Evolutionary conservation across 2,888 invertebrate genomes (phyloP), one percentile per base, ranked within the genome.

Genomic region (Dorcus parallelipipedus): DNA sequence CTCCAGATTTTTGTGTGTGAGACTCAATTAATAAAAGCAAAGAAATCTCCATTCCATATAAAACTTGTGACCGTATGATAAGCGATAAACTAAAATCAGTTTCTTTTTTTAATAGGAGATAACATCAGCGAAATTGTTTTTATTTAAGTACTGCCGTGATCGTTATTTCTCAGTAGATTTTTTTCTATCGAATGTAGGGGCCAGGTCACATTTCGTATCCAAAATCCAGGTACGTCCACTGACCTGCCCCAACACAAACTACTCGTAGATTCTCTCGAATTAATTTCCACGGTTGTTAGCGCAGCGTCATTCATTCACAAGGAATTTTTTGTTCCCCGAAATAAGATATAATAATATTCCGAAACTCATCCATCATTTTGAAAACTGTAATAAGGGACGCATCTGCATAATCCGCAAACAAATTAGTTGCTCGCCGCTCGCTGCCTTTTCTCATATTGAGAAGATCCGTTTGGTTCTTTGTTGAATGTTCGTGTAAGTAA

Each of bases 371-470:
- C 61, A 64, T 65, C 65, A 65, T 65, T 60, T 56, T 61, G 60
- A 59, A 61, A 64, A 60, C 58, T 60, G 49, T 58, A 63, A 65
- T 65, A 59, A 63, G 59, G 60, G 38, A 58, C 38, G 60, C 62
- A 65, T 65, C 65, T 65, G 64, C 65, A 65, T 65, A 65, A 64
- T 65, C 58, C 55, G 59, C 54, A 54, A 51, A 47, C 50, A 58
- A 58, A 58, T 58, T 58, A 53, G 58, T 38, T 58, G 20, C 38
- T 42, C 49, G 45, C 45, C 23, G 45, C 26, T 14, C 14, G 14
- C n/a, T 45, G 20, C 45, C 23, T 45, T 45, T 45, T 51, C 51
- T 38, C 51, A 40, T 39, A 9, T 51, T 51, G 40, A 38, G 39
- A 14, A 51, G 26, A 51, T 23, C 17, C 38, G 40, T 23, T 17